Percentiles rank a stretch among this genome's conserved stretches.
Evolutionary conservation across 2,113 vertebrate species (phyloP).

Genomic region (Empidonax alnorum): DNA sequence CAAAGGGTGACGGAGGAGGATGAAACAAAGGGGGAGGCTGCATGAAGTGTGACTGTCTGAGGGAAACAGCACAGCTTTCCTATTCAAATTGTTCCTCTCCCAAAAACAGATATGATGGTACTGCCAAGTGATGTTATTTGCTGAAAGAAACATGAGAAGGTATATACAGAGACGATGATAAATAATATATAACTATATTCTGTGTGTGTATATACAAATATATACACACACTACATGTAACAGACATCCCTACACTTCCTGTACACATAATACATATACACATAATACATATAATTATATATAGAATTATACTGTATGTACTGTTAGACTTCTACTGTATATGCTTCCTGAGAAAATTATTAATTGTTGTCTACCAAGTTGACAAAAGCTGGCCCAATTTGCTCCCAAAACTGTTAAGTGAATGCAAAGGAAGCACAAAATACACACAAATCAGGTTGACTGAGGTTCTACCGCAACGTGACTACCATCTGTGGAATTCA

Average conservation of each 20-base stretch:
- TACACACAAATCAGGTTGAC: background rate
- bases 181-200: background rate
- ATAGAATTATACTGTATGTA: background rate
- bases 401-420: background rate
- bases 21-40: background rate
- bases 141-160: background rate
- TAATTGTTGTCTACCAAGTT: background rate
- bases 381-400: background rate
- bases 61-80: background rate
- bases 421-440: background rate
- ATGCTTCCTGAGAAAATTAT: background rate
- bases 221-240: background rate
- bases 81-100: background rate
- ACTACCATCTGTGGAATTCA: background rate
- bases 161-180: background rate
- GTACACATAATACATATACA: background rate
- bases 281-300: background rate
- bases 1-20: background rate
- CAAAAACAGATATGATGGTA: background rate
- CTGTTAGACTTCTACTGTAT: background rate
- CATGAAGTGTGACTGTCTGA: background rate
- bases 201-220: background rate
- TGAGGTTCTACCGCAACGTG: background rate
- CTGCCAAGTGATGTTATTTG: background rate
- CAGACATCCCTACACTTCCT: background rate